phyloP scores from a whole-genome alignment of 2,797 vertebrate species.

The Ispidina lecontei region DNA sequence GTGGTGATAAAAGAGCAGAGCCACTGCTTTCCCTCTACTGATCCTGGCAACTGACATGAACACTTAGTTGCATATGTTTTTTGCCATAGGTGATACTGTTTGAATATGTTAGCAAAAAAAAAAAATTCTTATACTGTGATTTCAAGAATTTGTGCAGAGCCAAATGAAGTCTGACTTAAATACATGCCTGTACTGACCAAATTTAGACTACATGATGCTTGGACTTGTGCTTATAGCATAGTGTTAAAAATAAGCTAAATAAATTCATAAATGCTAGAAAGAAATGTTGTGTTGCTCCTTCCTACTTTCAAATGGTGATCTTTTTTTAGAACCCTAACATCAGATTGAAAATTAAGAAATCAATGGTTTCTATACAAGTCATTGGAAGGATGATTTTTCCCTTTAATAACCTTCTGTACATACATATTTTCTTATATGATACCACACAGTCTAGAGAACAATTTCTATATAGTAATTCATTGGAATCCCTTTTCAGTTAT shows the following conservation, averaged over 20 bases:
- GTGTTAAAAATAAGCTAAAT: slow-evolving; percentile 6
- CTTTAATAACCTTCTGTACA: background rate
- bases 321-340: background rate
- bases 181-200: background rate
- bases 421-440: background rate
- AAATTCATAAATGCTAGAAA: slow-evolving; percentile 2
- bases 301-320: background rate
- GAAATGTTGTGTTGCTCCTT: background rate
- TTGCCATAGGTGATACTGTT: background rate
- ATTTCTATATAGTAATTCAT: background rate
- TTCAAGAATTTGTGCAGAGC: background rate
- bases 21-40: background rate
- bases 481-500: slow-evolving; percentile 7
- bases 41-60: background rate
- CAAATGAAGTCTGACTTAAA: background rate
- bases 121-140: background rate
- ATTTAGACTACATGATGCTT: background rate
- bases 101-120: background rate
- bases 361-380: background rate
- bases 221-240: background rate
- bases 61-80: background rate
- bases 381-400: slow-evolving; percentile 5
- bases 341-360: slow-evolving; percentile 22
- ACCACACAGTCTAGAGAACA: slow-evolving; percentile 11
- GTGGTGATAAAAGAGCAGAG: background rate